Evolutionary conservation across 2,113 vertebrate species (phyloP).

Genomic region (Tragelaphus imberbis): DNA sequence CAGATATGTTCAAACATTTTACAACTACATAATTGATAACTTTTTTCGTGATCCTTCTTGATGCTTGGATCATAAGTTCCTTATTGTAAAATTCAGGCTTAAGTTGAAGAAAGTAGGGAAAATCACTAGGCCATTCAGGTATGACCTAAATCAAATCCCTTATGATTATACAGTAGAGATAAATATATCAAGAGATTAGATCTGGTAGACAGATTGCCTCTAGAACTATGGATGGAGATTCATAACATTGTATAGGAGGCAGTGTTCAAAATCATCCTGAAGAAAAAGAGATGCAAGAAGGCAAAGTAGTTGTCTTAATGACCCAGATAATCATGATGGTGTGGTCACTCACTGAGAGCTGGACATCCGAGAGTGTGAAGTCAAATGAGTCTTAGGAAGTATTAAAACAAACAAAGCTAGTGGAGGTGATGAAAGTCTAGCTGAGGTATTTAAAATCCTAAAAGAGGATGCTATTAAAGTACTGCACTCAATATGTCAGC

Average conservation of each 20-base stretch:
- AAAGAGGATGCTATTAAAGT: neutral
- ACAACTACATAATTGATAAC: neutral
- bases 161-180: neutral
- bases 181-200: neutral
- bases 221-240: neutral
- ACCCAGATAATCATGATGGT: neutral
- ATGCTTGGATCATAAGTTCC: neutral
- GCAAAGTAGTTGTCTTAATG: neutral
- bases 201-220: neutral
- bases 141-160: neutral
- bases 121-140: neutral
- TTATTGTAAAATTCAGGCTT: neutral
- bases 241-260: neutral
- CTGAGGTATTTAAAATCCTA: neutral
- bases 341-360: neutral
- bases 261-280: neutral
- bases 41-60: neutral
- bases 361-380: neutral
- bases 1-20: neutral
- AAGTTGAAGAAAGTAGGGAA: neutral
- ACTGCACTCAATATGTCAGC: neutral
- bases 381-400: neutral
- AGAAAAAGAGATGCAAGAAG: neutral
- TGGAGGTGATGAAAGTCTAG: neutral
- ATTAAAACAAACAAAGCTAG: neutral